Evolutionary conservation across 2,113 vertebrate species (phyloP).

Genomic region (Protobothrops mucrosquamatus): DNA sequence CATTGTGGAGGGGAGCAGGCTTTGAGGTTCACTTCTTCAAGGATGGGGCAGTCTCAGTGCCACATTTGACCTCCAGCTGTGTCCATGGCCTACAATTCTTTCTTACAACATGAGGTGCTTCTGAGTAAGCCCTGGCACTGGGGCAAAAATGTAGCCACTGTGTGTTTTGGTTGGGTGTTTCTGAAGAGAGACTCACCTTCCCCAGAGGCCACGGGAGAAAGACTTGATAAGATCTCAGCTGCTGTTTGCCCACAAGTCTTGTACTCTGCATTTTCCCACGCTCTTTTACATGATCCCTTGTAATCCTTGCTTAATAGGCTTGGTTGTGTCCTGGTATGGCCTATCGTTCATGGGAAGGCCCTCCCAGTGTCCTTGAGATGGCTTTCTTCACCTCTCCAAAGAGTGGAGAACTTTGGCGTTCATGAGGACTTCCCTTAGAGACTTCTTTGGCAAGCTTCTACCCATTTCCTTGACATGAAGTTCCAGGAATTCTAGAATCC

Average conservation of each 20-base stretch:
- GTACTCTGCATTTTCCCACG: not conserved
- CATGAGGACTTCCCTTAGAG: not conserved
- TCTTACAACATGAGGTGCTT: not conserved
- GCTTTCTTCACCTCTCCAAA: not conserved
- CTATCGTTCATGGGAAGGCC: not conserved
- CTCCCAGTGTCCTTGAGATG: not conserved
- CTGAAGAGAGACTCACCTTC: not conserved
- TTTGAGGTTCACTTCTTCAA: not conserved
- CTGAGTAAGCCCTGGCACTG: not conserved
- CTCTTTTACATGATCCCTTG: not conserved
- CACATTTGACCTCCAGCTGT: not conserved
- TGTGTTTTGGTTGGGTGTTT: not conserved
- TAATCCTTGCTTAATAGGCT: not conserved
- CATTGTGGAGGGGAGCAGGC: not conserved
- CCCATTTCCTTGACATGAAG: not conserved
- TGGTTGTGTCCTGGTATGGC: not conserved
- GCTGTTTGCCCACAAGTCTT: not conserved
- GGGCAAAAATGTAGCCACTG: not conserved
- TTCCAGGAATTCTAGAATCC: not conserved
- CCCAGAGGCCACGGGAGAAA: not conserved
- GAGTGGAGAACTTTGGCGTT: not conserved
- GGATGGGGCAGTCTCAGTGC: not conserved
- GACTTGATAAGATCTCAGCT: not conserved
- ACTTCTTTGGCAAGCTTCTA: not conserved
- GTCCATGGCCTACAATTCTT: too few relatives aligned